These are phyloP conservation scores for Panagrolaimus sp. DNA, from an alignment of 1,140 invertebrate genomes.

Conservation along the genomic window DNA sequence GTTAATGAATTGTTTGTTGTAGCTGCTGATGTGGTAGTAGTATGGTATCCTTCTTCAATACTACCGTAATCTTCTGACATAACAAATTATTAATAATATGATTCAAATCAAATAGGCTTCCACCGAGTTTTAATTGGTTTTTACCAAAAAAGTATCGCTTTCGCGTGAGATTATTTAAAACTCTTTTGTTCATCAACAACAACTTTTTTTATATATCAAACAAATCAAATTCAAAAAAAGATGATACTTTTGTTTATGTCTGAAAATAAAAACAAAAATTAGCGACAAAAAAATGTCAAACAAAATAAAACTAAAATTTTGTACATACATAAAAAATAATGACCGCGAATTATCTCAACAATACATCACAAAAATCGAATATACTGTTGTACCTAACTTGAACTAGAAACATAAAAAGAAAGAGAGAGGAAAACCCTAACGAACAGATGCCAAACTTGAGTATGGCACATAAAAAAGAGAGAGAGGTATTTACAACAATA, in stretches of 20 bases:
- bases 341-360: neutral
- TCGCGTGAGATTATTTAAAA: conserved; percentile 10
- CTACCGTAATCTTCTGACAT: neutral
- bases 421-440: no score
- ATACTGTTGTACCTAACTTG: no score
- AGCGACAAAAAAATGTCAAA: neutral
- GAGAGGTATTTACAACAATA: no score
- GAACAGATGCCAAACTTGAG: no score
- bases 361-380: no score
- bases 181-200: conserved; percentile 11
- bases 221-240: neutral
- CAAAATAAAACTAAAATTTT: neutral
- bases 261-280: no score
- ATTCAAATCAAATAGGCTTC: neutral
- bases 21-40: neutral
- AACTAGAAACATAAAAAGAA: no score
- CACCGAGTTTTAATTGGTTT: neutral
- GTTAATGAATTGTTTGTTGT: neutral
- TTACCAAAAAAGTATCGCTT: conserved; percentile 9
- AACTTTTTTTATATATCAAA: neutral
- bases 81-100: conserved; percentile 1
- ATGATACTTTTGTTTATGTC: no score
- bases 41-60: neutral
- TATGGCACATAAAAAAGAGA: no score
- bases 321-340: neutral